Evolutionary conservation across 2,113 vertebrate species (phyloP), one percentile per base, ranked within the genome.

Genomic region (Oreochromis aureus): DNA sequence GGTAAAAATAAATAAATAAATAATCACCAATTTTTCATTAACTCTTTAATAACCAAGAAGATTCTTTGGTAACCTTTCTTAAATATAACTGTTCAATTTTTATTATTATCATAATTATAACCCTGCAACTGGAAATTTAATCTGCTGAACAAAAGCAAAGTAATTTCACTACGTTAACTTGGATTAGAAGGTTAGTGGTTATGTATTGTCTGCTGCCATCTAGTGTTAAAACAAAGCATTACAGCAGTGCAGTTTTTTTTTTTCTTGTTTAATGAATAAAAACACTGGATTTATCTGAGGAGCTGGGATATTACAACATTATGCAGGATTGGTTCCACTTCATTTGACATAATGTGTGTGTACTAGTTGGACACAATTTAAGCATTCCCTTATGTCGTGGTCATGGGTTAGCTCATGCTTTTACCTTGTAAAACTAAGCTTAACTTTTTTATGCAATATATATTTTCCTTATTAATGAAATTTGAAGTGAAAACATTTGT

Each of bases 161-260:
- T 18, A 53, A 0, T 19, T 53, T 53, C 48, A 53, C 48, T 51
- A 19, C 19, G 7, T 53, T 53, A 53, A 19, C 48, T 53, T 53
- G 7, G 48, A 18, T 53, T 19, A 19, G 7, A 53, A 53, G 19
- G 48, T 53, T 1, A 53, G 18, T 53, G 48, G 1, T 19, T 53
- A 53, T 2, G 1, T 6, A 0, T 19, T 19, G 18, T 53, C 18
- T 53, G 48, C 7, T 53, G 48, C 18, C 18, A 53, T 53, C 18
- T 53, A 19, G 51, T 53, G 51, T 18, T 10, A 53, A 0, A 53
- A 53, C 51, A n/a, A 13, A 6, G 51, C 0, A 5, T 53, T 53
- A 53, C 18, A n/a, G 7, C 1, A 2, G 1, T n/a, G 51, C 18
- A 53, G 18, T 3, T 53, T 10, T 53, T 7, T 34, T 34, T 53